phyloP scores from a whole-genome alignment of 1,140 invertebrate genomes.

The Drosophila ambigua region DNA sequence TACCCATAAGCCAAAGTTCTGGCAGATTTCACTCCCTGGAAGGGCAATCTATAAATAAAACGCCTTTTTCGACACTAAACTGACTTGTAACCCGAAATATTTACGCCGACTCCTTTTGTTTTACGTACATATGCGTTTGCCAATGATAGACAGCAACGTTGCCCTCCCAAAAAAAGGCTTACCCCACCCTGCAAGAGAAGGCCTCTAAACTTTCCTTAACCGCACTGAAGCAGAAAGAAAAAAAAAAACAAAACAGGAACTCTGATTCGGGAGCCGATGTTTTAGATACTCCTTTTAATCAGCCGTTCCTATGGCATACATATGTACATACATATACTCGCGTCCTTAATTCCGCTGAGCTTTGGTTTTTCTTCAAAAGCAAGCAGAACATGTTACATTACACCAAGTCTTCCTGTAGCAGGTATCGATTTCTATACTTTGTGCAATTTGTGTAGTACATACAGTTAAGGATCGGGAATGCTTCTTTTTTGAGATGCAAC shows the following conservation, averaged over 20 bases:
- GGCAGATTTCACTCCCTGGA: not conserved
- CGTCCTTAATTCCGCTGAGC: too few relatives aligned
- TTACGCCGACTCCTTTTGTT: conserved; percentile 48
- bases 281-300: too few relatives aligned
- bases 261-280: too few relatives aligned
- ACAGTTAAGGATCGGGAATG: not conserved
- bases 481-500: too few relatives aligned
- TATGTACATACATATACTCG: too few relatives aligned
- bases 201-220: conserved; percentile 55
- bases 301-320: too few relatives aligned
- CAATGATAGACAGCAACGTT: conserved; percentile 52
- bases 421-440: too few relatives aligned
- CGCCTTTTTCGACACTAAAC: conserved; percentile 74
- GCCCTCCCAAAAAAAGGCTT: conserved; percentile 19
- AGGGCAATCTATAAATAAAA: conserved; percentile 73
- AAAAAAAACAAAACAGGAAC: conserved; percentile 2
- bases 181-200: conserved; percentile 14
- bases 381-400: too few relatives aligned
- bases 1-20: conserved; percentile 9
- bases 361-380: too few relatives aligned
- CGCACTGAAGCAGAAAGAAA: conserved; percentile 50
- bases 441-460: too few relatives aligned
- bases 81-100: conserved; percentile 79
- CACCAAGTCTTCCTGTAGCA: too few relatives aligned
- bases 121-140: conserved; percentile 26